phyloP scores from a whole-genome alignment of 2,113 vertebrate genomes.

The Malurus elegans region DNA sequence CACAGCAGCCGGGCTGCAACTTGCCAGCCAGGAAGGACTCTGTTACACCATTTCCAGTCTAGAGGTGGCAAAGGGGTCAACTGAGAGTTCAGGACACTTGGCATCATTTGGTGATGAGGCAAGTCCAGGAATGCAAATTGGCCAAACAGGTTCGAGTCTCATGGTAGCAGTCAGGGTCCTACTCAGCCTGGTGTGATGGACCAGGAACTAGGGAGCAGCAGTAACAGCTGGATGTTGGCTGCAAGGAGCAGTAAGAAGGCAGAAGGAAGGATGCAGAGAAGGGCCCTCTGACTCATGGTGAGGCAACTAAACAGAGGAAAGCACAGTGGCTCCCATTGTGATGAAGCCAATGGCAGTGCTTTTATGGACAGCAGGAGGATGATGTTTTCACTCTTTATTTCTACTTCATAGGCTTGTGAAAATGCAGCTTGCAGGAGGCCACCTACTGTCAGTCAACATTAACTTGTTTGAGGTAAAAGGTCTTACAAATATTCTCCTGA shows the following conservation, averaged over 20 bases:
- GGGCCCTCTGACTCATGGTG: accelerated
- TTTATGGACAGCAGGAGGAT: neutral
- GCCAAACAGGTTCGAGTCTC: neutral
- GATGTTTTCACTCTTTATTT: neutral
- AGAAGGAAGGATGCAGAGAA: neutral
- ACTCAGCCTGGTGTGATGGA: neutral
- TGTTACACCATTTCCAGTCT: accelerated
- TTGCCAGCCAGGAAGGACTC: neutral
- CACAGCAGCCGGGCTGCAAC: neutral
- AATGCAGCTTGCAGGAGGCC: neutral
- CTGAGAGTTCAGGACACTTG: neutral
- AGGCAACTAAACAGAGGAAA: neutral
- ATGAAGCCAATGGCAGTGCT: neutral
- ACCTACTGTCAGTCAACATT: neutral
- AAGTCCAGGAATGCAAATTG: neutral
- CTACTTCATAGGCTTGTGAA: neutral
- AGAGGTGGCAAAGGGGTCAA: accelerated
- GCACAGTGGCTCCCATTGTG: accelerated
- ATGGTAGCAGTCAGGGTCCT: neutral
- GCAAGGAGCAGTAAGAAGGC: neutral
- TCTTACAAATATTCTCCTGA: neutral
- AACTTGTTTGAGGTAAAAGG: neutral
- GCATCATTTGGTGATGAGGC: neutral
- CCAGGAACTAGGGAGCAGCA: neutral
- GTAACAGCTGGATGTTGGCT: neutral